Percentiles rank a stretch among this genome's conserved stretches.
phyloP scores from a whole-genome alignment of 2,888 invertebrate genomes.

The Biston betularia region DNA sequence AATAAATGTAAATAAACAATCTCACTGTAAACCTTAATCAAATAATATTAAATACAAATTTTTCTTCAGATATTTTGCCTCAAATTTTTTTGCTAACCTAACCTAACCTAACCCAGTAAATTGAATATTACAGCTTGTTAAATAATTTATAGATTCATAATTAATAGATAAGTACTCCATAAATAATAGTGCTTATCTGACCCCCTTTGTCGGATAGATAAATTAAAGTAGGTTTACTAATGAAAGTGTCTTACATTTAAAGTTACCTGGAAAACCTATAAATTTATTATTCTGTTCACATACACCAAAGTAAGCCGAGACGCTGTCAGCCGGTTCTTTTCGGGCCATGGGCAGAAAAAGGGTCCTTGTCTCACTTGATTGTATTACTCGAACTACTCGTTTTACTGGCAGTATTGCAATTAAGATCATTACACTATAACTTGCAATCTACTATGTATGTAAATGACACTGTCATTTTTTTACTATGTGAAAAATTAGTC shows the following conservation, averaged over 20 bases:
- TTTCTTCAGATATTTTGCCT: too few species aligned
- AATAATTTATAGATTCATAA: neutral
- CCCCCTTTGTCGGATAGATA: neutral
- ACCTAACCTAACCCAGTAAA: too few species aligned
- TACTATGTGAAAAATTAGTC: too few species aligned
- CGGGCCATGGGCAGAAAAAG: constrained; percentile 71
- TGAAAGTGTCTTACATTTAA: constrained; percentile 25
- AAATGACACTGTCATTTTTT: neutral
- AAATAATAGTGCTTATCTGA: neutral
- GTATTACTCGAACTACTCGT: constrained; percentile 39
- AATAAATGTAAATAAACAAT: too few species aligned
- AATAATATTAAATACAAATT: too few species aligned
- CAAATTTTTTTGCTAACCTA: too few species aligned
- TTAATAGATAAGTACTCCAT: neutral
- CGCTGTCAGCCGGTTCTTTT: constrained; percentile 69
- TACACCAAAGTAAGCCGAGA: constrained; percentile 59
- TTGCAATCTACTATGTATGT: neutral
- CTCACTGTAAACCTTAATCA: too few species aligned
- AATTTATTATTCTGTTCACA: constrained; percentile 59
- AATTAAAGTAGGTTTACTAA: constrained; percentile 5
- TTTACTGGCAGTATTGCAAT: constrained; percentile 17
- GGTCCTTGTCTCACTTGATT: constrained; percentile 58
- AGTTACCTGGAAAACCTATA: constrained; percentile 41
- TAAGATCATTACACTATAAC: neutral
- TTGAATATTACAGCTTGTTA: too few species aligned